Base-by-base conservation (phyloP, 2,888 invertebrate species). In the Caenorhabditis wallacei region DNA sequence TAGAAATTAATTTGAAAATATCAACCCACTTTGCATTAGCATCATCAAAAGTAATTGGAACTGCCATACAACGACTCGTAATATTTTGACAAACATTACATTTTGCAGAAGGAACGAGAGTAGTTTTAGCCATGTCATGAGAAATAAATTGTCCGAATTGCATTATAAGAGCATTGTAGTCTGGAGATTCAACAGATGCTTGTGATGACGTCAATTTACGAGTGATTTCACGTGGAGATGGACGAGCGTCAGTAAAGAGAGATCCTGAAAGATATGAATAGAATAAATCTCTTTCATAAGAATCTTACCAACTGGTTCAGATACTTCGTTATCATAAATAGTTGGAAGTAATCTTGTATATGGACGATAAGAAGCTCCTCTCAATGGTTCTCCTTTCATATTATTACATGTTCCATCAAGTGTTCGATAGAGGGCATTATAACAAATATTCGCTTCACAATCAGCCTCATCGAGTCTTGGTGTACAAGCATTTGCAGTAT, bases 331-430 rank as follows among this genome's bases (percentile, higher is more conserved):
- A 75, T 91, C 91, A 79, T 91, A 91, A 64, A 90, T 86, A 16
- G 90, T 86, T 0, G 87, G 87, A 4, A 86, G 78, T 2, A 84
- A 79, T 54, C 89, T 82, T 13, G 88, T 87, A 76, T 89, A 87
- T 10, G 95, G 95, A 0, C 95, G 95, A 84, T 97, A 94, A 0
- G 98, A 96, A 0, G 97, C 95, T 10, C 98, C 98, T 96, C 96
- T 96, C 56, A 95, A 95, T 0, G 97, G 96, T 92, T 97, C 94
- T 78, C 94, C 94, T 24, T 72, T 66, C 96, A 94, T 93, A 57
- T 99, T 99, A 92, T 99, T 99, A 92, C 98, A 99, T 22, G 95
- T 95, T 0, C 98, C 98, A 92, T 98, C 97, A 80, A 96, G 94
- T 74, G 95, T 95, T 0, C 98, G 75, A 87, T 87, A 91, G 56